Evolutionary conservation across 2,113 vertebrate genomes (phyloP).

Genomic region (Hyperopisus bebe): DNA sequence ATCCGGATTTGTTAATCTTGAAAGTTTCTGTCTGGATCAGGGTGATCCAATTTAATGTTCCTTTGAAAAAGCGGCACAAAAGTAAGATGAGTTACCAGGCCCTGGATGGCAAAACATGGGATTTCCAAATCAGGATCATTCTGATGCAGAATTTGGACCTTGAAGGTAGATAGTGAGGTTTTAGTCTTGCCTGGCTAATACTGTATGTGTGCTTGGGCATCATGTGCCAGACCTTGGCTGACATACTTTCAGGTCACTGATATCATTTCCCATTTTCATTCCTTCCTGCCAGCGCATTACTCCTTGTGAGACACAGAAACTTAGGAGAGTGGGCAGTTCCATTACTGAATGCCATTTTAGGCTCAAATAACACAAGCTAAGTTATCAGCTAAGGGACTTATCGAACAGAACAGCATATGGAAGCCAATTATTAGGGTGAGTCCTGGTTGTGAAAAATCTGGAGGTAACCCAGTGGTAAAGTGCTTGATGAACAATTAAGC

Average conservation of each 20-base stretch:
- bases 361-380: not conserved
- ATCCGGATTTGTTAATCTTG: not conserved
- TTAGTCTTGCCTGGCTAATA: not conserved
- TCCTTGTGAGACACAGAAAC: not conserved
- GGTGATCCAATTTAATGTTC: not conserved
- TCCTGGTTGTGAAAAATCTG: slow-evolving; percentile 34
- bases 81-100: not conserved
- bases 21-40: not conserved
- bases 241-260: not conserved
- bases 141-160: not conserved
- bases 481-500: slow-evolving; percentile 60
- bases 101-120: not conserved
- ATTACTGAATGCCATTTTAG: not conserved
- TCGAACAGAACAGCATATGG: not conserved
- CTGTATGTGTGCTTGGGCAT: not conserved
- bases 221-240: not conserved
- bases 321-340: not conserved
- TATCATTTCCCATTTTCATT: not conserved
- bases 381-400: not conserved
- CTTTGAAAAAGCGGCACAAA: not conserved
- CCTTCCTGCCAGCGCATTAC: not conserved
- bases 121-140: not conserved
- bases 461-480: slow-evolving; percentile 47
- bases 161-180: not conserved
- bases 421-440: not conserved